These are phyloP conservation scores for Apogon hyalosoma DNA, from an alignment of 2,797 vertebrate genomes.

Conservation along the genomic window DNA sequence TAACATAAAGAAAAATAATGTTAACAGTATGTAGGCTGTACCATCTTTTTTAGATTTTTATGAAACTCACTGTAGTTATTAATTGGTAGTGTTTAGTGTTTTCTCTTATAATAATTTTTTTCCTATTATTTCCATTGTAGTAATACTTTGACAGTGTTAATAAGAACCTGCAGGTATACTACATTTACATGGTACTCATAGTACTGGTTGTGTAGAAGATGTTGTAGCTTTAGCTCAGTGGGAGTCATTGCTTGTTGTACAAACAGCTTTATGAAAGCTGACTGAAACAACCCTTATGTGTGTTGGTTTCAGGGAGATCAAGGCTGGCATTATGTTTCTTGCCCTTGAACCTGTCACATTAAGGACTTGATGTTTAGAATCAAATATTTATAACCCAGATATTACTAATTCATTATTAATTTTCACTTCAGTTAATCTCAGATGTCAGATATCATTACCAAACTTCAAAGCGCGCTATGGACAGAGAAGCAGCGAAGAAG, in stretches of 20 bases:
- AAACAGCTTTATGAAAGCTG: slow-evolving; percentile 42
- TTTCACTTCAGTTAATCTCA: slow-evolving; percentile 69
- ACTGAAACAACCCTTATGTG: slow-evolving; percentile 49
- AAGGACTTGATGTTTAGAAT: slow-evolving; percentile 69
- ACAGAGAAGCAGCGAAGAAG: slow-evolving; percentile 54
- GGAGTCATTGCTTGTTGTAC: slow-evolving; percentile 27
- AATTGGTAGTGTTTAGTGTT: neutral
- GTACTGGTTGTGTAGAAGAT: neutral
- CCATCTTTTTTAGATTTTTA: too few relatives aligned
- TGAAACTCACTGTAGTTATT: neutral
- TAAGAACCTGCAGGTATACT: neutral
- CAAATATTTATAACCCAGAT: slow-evolving; percentile 69
- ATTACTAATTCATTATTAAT: slow-evolving; percentile 73
- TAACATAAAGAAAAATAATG: too few relatives aligned
- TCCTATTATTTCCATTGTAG: neutral
- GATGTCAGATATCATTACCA: slow-evolving; percentile 69
- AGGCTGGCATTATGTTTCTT: slow-evolving; percentile 65
- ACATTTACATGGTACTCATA: neutral
- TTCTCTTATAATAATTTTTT: neutral
- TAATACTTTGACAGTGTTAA: neutral
- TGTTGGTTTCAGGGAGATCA: slow-evolving; percentile 65
- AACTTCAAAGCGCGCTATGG: slow-evolving; percentile 65
- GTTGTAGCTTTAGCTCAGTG: slow-evolving; percentile 25
- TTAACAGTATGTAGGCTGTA: too few relatives aligned
- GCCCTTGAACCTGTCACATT: slow-evolving; percentile 67